Evolutionary conservation across 1,140 invertebrate genomes (phyloP).

Genomic region (Zaprionus capensis): DNA sequence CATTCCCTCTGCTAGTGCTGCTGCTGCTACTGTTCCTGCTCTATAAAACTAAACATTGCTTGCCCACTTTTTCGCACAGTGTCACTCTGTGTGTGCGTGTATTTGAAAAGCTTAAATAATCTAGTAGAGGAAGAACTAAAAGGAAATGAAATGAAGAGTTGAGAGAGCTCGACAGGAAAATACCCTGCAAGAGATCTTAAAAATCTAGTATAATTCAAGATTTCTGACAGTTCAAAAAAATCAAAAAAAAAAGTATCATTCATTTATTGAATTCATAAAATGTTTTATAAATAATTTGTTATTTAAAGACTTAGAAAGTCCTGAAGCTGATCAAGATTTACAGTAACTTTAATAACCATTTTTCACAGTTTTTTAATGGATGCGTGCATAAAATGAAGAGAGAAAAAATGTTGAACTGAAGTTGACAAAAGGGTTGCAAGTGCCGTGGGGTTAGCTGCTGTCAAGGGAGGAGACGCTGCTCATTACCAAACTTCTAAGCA

Average conservation of each 20-base stretch:
- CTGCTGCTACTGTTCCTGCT: neutral
- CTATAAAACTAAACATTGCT: neutral
- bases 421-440: conserved; percentile 44
- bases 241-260: too few species aligned
- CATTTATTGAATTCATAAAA: too few species aligned
- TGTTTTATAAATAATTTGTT: too few species aligned
- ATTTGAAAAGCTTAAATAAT: conserved; percentile 35
- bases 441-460: conserved; percentile 13
- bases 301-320: too few species aligned
- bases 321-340: too few species aligned
- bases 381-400: neutral
- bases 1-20: neutral
- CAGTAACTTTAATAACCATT: too few species aligned
- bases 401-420: conserved; percentile 13
- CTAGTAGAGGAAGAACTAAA: conserved; percentile 20
- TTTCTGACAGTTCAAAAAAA: too few species aligned
- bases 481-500: conserved; percentile 44
- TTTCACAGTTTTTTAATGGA: neutral
- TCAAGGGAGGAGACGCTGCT: conserved; percentile 10
- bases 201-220: too few species aligned
- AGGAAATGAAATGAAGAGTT: neutral
- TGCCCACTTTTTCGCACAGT: conserved; percentile 14
- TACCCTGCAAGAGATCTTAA: neutral
- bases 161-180: neutral
- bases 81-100: conserved; percentile 14